phyloP scores from a whole-genome alignment of 2,113 vertebrate genomes.

The Aldabrachelys gigantea region DNA sequence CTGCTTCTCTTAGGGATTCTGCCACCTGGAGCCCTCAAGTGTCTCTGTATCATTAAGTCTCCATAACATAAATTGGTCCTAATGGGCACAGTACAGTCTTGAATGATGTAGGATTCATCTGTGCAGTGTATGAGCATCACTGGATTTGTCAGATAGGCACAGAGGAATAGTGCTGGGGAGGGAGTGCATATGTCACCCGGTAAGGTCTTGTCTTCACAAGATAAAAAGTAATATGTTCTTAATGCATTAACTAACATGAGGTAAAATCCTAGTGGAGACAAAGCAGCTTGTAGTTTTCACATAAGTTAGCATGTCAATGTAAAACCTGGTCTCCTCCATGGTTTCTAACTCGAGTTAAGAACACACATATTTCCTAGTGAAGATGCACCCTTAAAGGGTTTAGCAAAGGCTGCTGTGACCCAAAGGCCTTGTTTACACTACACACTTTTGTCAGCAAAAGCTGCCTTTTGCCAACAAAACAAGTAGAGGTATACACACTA shows the following conservation, averaged over 20 bases:
- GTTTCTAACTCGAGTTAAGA: neutral
- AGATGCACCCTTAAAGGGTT: neutral
- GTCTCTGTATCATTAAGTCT: neutral
- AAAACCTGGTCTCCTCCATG: neutral
- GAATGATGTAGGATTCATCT: neutral
- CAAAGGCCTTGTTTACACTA: neutral
- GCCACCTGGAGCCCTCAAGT: neutral
- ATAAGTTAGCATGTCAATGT: neutral
- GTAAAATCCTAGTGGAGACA: neutral
- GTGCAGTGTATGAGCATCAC: neutral
- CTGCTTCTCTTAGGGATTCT: neutral
- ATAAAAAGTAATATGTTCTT: neutral
- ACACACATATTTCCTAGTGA: neutral
- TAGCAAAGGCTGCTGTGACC: neutral
- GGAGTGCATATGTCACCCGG: neutral
- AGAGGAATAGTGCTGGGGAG: neutral
- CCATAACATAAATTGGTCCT: neutral
- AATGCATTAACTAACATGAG: neutral
- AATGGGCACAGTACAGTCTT: neutral
- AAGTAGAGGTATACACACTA: too few species aligned
- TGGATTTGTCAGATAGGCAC: neutral
- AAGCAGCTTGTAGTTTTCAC: neutral
- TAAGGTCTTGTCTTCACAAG: neutral
- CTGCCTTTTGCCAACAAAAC: too few species aligned
- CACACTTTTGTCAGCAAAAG: too few species aligned